Conservation (phyloP, 2,797 vertebrate species). For the Astyanax mexicanus region DNA sequence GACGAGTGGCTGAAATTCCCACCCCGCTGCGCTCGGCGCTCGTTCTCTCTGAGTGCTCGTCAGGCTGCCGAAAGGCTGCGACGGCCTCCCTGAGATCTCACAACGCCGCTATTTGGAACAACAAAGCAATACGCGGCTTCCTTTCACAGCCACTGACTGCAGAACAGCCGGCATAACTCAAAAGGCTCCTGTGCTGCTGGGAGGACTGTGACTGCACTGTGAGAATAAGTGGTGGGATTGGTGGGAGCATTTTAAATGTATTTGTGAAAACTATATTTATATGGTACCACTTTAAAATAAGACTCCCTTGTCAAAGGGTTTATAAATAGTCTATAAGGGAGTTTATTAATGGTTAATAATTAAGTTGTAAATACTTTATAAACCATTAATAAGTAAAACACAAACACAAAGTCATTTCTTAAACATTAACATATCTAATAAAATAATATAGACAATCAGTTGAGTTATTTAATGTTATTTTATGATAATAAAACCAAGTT, state of each 20-base stretch:
- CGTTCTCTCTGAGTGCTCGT: constrained; percentile 37
- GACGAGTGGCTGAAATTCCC: constrained; percentile 18
- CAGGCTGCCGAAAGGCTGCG: constrained; percentile 22
- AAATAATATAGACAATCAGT: no score
- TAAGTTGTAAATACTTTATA: no score
- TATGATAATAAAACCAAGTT: no score
- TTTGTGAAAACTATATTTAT: not conserved
- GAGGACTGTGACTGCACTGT: not conserved
- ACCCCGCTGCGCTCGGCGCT: constrained; percentile 25
- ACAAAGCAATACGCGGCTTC: constrained; percentile 49
- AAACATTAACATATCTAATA: no score
- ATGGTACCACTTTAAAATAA: no score
- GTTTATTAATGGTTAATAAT: no score
- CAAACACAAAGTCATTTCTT: no score
- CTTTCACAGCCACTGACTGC: constrained; percentile 42
- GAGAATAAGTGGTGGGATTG: not conserved
- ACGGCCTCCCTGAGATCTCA: constrained; percentile 23
- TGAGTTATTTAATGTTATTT: no score
- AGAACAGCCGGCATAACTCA: constrained; percentile 45
- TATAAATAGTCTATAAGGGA: no score
- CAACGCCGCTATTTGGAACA: constrained; percentile 46
- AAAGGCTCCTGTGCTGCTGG: constrained; percentile 33
- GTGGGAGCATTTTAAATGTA: not conserved
- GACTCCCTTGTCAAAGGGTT: no score
- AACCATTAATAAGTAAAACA: no score